A percentile compares a stretch with the other conserved stretches of the same genome.
Conservation (phyloP, 2,888 invertebrate species). For the Idaea dimidiata region DNA sequence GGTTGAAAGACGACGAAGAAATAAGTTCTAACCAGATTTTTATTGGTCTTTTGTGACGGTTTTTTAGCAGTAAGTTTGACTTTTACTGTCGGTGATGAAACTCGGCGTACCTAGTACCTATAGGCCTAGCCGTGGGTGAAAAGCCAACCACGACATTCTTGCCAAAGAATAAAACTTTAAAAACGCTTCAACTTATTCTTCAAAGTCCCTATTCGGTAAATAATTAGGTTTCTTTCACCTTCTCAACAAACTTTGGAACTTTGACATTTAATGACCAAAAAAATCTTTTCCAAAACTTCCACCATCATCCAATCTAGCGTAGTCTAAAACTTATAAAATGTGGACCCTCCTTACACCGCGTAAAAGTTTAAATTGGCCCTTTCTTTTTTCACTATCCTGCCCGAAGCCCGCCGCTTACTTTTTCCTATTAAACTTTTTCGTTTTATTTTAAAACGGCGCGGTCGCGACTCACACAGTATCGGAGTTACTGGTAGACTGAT, state of each 20-base stretch:
- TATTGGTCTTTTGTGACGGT: too few species aligned
- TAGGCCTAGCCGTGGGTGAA: too few species aligned
- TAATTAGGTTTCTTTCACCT: neutral
- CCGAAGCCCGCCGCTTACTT: slow-evolving; percentile 54
- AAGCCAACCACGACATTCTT: too few species aligned
- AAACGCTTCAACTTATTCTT: neutral
- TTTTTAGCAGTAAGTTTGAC: too few species aligned
- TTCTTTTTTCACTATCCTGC: slow-evolving; percentile 76
- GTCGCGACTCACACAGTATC: slow-evolving; percentile 35
- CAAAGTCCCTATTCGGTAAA: neutral
- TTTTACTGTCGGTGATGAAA: too few species aligned
- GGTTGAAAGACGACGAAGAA: too few species aligned
- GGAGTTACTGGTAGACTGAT: slow-evolving; percentile 28
- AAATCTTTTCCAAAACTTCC: slow-evolving; percentile 46
- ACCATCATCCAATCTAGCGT: slow-evolving; percentile 61
- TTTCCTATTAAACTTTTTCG: slow-evolving; percentile 77
- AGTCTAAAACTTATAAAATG: slow-evolving; percentile 65
- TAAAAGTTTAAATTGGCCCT: slow-evolving; percentile 73
- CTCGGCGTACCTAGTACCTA: too few species aligned
- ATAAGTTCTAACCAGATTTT: too few species aligned
- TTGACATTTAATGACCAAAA: slow-evolving; percentile 21
- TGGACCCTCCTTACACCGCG: slow-evolving; percentile 50
- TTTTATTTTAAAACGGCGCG: slow-evolving; percentile 67
- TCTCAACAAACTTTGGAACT: slow-evolving; percentile 11
- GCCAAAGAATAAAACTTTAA: neutral